Evolutionary conservation across 2,888 invertebrate species (phyloP).

Genomic region (Agelastica alni): DNA sequence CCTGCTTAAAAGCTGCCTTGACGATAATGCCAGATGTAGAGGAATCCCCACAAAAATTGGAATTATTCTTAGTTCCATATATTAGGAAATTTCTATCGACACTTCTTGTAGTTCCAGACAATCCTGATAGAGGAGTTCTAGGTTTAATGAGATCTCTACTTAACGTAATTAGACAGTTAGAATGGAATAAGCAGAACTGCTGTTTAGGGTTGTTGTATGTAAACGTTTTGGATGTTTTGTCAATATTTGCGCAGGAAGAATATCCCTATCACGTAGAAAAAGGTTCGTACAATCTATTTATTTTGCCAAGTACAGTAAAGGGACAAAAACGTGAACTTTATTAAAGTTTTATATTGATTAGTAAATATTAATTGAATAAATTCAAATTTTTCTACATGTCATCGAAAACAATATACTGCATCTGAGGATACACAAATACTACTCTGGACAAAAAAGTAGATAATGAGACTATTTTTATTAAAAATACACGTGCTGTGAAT

Average conservation of each 20-base stretch:
- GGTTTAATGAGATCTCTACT: conserved; percentile 80
- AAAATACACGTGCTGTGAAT: too few species aligned
- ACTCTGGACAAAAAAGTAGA: too few species aligned
- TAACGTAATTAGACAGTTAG: conserved; percentile 76
- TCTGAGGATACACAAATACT: too few species aligned
- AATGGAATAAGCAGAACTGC: conserved; percentile 71
- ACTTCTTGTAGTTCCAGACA: conserved; percentile 84
- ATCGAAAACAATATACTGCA: too few species aligned
- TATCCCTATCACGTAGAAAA: conserved; percentile 87
- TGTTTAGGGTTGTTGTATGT: conserved; percentile 73
- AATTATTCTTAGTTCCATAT: conserved; percentile 71
- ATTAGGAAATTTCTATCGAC: conserved; percentile 80
- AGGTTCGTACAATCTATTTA: conserved; percentile 58
- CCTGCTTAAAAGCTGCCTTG: conserved; percentile 89
- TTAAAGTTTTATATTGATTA: too few species aligned
- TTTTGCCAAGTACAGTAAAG: too few species aligned
- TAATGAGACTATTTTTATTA: too few species aligned
- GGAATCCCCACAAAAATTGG: conserved; percentile 74
- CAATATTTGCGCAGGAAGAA: conserved; percentile 77
- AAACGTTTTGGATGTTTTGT: conserved; percentile 76
- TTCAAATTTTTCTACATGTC: too few species aligned
- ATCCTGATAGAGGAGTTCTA: conserved; percentile 84
- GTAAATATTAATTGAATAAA: too few species aligned
- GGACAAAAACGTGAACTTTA: too few species aligned
- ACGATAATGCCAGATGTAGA: conserved; percentile 78